A percentile compares a stretch with the other conserved stretches of the same genome.
These are phyloP conservation scores for Beaufortia kweichowensis DNA, from an alignment of 2,113 vertebrate species.

Conservation along the genomic window DNA sequence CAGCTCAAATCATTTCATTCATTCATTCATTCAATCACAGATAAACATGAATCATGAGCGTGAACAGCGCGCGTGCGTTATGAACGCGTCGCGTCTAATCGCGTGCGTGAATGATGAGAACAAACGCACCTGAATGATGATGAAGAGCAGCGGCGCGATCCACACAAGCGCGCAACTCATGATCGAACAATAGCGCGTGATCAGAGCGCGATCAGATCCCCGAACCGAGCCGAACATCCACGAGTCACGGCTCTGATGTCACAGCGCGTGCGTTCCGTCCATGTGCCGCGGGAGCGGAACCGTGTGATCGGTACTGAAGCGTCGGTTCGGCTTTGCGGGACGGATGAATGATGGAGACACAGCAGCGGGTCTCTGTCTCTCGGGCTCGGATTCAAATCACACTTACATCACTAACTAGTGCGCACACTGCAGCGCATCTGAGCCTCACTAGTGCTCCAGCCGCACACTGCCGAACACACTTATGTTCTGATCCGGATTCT, in stretches of 20 bases:
- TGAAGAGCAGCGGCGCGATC: not conserved
- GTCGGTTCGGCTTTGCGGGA: slow-evolving; percentile 9
- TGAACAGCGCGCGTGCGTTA: not conserved
- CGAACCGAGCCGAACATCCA: slow-evolving; percentile 14
- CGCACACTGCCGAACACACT: no score
- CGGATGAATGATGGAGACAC: slow-evolving; percentile 31
- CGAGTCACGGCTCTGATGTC: not conserved
- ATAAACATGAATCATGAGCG: not conserved
- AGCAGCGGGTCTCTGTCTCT: slow-evolving; percentile 32
- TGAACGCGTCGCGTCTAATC: not conserved
- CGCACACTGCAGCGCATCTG: not conserved
- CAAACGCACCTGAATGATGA: slow-evolving; percentile 28
- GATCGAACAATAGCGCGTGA: slow-evolving; percentile 72
- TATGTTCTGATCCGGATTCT: no score
- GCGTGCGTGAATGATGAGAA: not conserved
- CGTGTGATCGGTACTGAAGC: not conserved
- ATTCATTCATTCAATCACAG: not conserved
- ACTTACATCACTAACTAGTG: not conserved
- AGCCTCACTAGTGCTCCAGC: not conserved
- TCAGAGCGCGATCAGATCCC: slow-evolving; percentile 53
- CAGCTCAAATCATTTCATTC: not conserved
- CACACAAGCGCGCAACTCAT: not conserved
- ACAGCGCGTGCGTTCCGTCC: slow-evolving; percentile 11
- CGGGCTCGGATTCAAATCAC: slow-evolving; percentile 34
- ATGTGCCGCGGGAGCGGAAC: slow-evolving; percentile 28